Base-by-base conservation (phyloP, 2,113 vertebrate species). In the Cryptotis parvus region DNA sequence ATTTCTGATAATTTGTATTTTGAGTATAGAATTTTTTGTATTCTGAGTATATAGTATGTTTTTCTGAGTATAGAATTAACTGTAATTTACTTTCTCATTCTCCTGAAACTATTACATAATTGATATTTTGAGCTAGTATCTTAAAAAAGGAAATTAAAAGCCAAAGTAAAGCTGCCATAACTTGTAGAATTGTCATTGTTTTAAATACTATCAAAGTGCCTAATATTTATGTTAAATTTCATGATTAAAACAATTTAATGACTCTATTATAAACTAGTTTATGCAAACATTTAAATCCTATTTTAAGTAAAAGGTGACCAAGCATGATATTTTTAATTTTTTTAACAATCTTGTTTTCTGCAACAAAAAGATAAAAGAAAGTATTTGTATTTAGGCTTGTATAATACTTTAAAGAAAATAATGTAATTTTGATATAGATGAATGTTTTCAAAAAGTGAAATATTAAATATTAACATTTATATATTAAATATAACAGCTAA, bases 121-220 rank as follows among this genome's bases (percentile, higher is more conserved):
- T 29, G 9, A 70, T 49, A 89, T 9, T 86, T 88, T 70, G 82
- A 84, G 8, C 22, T 76, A 86, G 61, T 77, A 24, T 73, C 9
- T 92, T 83, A 90, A 86, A 91, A 95, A 37, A 16, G 26, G 87
- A 89, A 55, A 87, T 63, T 94, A 74, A 43, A 89, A 94, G 41
- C 90, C 70, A 95, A 92, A 96, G 92, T 93, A 91, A 94, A 95
- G 61, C 49, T 85, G 70, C 0, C 75, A 26, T 63, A 70, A 45
- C 31, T 87, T 55, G 1, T 49, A 81, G 81, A 49, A 81, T 9
- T 89, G 78, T 16, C n/a, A 27, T 76, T 83, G 84, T 73, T 76
- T 91, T 94, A 87, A 91, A 86, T 79, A 24, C 85, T 81, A 70
- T 41, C 52, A 4, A 73, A 78, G 45, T 74, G 14, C 87, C 82